Conservation (phyloP, 2,888 invertebrate genomes). For the Dascillus cervinus region DNA sequence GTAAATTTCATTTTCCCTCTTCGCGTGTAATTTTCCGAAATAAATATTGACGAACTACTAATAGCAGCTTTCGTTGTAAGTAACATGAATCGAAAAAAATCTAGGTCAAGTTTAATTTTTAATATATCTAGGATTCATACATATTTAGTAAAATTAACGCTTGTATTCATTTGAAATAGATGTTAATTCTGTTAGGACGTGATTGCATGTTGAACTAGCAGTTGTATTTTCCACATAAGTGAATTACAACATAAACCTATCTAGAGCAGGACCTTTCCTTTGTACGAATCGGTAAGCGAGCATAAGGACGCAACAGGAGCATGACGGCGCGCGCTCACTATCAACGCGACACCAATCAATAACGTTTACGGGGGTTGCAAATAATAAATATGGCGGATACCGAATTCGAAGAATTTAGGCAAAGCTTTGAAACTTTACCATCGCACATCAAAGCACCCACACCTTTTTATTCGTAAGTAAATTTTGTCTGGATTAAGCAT, state of each 20-base stretch:
- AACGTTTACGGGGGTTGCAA: slow-evolving; percentile 27
- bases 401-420: slow-evolving; percentile 89
- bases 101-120: no score
- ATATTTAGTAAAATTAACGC: no score
- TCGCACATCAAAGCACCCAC: slow-evolving; percentile 71
- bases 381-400: slow-evolving; percentile 84
- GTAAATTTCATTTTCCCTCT: no score
- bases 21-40: no score
- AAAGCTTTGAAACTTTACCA: slow-evolving; percentile 74
- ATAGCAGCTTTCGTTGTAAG: no score
- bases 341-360: slow-evolving; percentile 10
- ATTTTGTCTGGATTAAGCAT: slow-evolving; percentile 1
- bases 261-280: slow-evolving; percentile 13
- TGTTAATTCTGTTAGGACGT: no score
- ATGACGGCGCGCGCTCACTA: slow-evolving; percentile 8
- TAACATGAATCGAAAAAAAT: no score
- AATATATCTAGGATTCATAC: no score
- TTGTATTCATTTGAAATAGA: no score
- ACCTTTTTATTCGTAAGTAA: slow-evolving; percentile 84
- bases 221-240: slow-evolving; percentile 31
- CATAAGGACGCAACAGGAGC: slow-evolving; percentile 13
- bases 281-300: slow-evolving; percentile 13
- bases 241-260: slow-evolving; percentile 28
- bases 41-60: no score
- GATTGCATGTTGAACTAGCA: no score